Evolutionary conservation across 2,888 invertebrate genomes (phyloP), one percentile per base, ranked within the genome.

Genomic region (Scaptomyza flava): DNA sequence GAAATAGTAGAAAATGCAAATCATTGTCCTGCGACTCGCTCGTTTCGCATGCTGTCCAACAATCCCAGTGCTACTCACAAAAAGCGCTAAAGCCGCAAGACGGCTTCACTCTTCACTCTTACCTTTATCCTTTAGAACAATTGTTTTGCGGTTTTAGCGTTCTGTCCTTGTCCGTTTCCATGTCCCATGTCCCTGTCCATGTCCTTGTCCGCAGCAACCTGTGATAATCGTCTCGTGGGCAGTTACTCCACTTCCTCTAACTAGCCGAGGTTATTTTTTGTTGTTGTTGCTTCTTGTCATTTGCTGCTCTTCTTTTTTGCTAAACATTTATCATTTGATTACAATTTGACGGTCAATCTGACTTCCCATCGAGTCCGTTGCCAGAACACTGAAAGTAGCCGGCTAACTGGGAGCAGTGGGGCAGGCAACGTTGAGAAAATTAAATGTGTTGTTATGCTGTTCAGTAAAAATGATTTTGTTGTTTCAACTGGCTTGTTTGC

Each of bases 261-360:
- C 27, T 41, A 12, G 57, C 50, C 23, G 33, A 1, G 2, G 2
- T 1, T 41, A 12, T 17, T 7, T 33, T 41, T 17, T 17, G 17
- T 17, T 17, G 1, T 33, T 33, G 2, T 33, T 17, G 9, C 17
- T 9, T 73, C 64, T 70, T 81, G 58, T 57, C 53, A 46, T 66
- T 81, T 61, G 33, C 51, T 68, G 51, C 48, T 50, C 52, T 53
- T 51, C 41, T 59, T 65, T 41, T 56, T 64, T 79, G 65, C 64
- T 54, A 68, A 77, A 69, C 81, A 81, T 86, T 86, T 83, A 80
- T 83, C 86, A 83, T 83, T 83, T 83, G 79, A 87, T 86, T 86
- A 86, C 87, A 79, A 83, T 86, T 83, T 83, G 84, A 73, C 82
- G 78, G 86, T 72, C 84, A 80, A 80, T 83, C 72, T 68, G 70